Base-by-base conservation (phyloP, 2,113 vertebrate genomes). In the Tachycineta bicolor region DNA sequence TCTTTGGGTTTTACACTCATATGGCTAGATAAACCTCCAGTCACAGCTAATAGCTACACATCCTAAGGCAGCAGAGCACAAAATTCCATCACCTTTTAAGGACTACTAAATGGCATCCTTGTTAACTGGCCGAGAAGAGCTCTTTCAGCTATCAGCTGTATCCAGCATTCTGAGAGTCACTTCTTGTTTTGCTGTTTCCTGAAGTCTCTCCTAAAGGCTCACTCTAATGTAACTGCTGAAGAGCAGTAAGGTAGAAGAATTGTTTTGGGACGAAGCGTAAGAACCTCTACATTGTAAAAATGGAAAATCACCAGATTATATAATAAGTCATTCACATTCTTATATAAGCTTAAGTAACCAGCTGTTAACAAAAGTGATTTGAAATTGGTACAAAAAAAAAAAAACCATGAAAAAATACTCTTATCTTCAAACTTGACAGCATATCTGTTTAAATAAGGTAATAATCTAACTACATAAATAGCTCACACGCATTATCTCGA, bases 81-180 rank as follows among this genome's bases (percentile, higher is more conserved):
- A 73, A 91, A 87, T 76, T 69, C 50, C 10, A 5, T 83, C 65
- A 62, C 82, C 71, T 94, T 82, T 89, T 84, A 96, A 91, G 77
- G 76, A 63, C 52, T 89, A 37, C 58, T 37, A 86, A 85, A 82
- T 52, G 31, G 23, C 55, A 80, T 65, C 39, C 67, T 44, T 50
- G 9, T 67, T 63, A 87, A 82, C 4, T 52, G 55, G 25, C 41
- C 67, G n/a, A 68, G 59, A 77, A 88, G 52, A 60, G 37, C 26
- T 49, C 37, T 50, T 67, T 77, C 53, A 77, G 34, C 75, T 83
- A 63, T 25, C 50, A 69, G 26, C 37, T 82, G 44, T 64, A 77
- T 85, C 67, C 63, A 93, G 3, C 33, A 70, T 4, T 87, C 19
- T 28, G 13, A 73, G 19, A 67, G 50, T 79, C 78, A 44, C 12